Evolutionary conservation across 2,113 vertebrate species (phyloP).

Genomic region (Anhinga rufa): DNA sequence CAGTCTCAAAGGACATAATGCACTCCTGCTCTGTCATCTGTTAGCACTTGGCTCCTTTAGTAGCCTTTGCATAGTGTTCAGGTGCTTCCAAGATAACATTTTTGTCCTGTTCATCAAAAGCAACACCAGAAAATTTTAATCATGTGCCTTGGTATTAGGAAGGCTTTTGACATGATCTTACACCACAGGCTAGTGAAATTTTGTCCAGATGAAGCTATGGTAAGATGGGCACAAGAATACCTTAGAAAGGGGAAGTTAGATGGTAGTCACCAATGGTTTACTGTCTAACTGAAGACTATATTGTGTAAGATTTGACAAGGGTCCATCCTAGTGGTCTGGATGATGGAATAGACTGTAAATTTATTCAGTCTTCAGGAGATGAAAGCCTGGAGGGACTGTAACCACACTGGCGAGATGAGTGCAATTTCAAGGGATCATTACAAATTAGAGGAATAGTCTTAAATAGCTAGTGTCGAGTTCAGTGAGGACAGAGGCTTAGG

Average conservation of each 20-base stretch:
- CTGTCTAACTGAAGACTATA: neutral
- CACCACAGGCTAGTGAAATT: neutral
- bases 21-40: neutral
- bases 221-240: neutral
- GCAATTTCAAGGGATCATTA: neutral
- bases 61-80: constrained; percentile 14
- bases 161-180: neutral
- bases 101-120: neutral
- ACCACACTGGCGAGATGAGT: neutral
- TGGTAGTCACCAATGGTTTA: neutral
- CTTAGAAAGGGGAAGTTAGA: neutral
- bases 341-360: neutral
- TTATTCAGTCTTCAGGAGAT: neutral
- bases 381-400: neutral
- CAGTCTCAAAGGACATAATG: neutral
- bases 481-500: neutral
- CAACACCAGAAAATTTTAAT: neutral
- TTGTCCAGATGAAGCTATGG: neutral
- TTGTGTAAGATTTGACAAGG: neutral
- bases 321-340: neutral
- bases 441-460: neutral
- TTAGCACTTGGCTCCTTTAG: neutral
- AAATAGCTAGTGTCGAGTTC: neutral
- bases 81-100: neutral
- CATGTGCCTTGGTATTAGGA: neutral